phyloP scores from a whole-genome alignment of 2,888 invertebrate species.

The Chrysolina haemoptera region DNA sequence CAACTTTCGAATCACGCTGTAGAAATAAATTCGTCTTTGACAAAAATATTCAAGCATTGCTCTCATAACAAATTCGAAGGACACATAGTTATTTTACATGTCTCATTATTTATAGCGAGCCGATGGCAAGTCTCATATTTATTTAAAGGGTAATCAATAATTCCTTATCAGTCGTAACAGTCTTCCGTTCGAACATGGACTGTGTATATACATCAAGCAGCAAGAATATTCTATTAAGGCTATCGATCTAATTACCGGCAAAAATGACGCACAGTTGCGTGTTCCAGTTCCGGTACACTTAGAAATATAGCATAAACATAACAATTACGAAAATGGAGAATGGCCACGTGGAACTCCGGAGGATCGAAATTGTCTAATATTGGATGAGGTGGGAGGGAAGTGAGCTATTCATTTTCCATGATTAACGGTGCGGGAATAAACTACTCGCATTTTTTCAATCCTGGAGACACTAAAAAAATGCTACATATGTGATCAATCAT shows the following conservation, averaged over 20 bases:
- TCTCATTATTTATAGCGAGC: slow-evolving; percentile 15
- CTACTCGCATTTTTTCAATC: not conserved
- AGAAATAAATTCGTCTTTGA: no score
- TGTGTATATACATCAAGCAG: slow-evolving; percentile 37
- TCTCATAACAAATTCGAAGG: not conserved
- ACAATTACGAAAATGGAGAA: slow-evolving; percentile 26
- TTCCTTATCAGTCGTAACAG: slow-evolving; percentile 36
- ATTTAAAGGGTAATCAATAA: slow-evolving; percentile 34
- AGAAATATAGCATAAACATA: slow-evolving; percentile 30
- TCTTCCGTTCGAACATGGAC: slow-evolving; percentile 32
- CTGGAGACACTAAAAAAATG: no score
- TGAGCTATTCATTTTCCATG: slow-evolving; percentile 4
- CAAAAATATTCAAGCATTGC: not conserved
- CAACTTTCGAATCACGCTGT: no score
- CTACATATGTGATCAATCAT: no score
- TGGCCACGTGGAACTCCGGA: slow-evolving; percentile 27
- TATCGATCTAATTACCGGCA: slow-evolving; percentile 57
- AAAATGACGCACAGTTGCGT: slow-evolving; percentile 63
- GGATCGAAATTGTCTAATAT: slow-evolving; percentile 15
- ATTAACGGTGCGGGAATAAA: not conserved
- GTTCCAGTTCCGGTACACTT: slow-evolving; percentile 41
- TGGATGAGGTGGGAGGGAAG: slow-evolving; percentile 4
- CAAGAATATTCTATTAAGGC: slow-evolving; percentile 37
- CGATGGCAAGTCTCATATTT: slow-evolving; percentile 22
- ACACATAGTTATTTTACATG: not conserved